phyloP scores from a whole-genome alignment of 2,888 invertebrate genomes.

The Theretra japonica region DNA sequence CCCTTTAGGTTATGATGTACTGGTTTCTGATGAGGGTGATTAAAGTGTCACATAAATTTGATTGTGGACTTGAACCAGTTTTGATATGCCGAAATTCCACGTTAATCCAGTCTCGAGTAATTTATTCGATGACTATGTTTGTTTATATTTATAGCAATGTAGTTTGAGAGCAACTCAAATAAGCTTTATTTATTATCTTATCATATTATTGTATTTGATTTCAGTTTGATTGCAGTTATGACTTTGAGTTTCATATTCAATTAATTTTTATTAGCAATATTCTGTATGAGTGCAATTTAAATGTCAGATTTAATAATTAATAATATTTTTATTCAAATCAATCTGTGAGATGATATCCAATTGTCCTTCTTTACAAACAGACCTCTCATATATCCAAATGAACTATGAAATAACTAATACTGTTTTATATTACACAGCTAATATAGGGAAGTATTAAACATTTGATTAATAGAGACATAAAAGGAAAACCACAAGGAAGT shows the following conservation, averaged over 20 bases:
- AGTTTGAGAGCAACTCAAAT: background rate
- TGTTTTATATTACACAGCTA: background rate
- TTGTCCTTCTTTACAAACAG: no score
- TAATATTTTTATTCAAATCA: no score
- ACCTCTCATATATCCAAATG: no score
- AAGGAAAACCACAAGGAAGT: conserved; percentile 7
- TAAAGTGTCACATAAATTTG: conserved; percentile 4
- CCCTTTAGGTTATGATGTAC: conserved; percentile 70
- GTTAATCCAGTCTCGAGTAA: background rate
- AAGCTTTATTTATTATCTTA: conserved; percentile 3
- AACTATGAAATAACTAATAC: no score
- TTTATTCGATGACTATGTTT: background rate
- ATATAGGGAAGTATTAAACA: background rate
- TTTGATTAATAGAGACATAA: background rate
- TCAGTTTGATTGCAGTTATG: background rate
- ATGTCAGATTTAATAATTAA: no score
- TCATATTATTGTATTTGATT: background rate
- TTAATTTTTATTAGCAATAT: no score
- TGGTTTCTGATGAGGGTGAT: conserved; percentile 53
- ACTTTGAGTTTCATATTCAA: no score
- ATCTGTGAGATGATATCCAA: no score
- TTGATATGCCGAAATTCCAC: conserved; percentile 29
- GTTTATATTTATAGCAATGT: conserved; percentile 4
- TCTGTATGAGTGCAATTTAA: no score
- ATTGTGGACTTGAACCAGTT: conserved; percentile 36